Percentiles rank a stretch among this genome's conserved stretches.
phyloP scores from a whole-genome alignment of 2,888 invertebrate genomes.

The Drosophila mulleri region DNA sequence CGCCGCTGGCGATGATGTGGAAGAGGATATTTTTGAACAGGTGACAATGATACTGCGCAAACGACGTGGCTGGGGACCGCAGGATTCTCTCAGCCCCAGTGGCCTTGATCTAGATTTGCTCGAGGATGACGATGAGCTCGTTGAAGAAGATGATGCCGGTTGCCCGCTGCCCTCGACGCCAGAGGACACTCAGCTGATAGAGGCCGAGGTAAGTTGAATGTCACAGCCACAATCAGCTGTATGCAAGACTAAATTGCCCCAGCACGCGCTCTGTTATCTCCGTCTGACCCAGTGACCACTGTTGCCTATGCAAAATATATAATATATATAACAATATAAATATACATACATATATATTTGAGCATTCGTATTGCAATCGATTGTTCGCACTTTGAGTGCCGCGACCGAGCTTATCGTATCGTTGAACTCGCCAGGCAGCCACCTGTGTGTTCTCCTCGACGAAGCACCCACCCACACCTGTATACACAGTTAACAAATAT shows the following conservation, averaged over 20 bases:
- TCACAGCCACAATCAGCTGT: slow-evolving; percentile 9
- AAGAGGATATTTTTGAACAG: slow-evolving; percentile 82
- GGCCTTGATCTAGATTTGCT: slow-evolving; percentile 81
- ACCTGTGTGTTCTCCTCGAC: slow-evolving; percentile 21
- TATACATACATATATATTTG: not conserved
- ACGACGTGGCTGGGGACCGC: slow-evolving; percentile 84
- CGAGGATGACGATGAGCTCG: slow-evolving; percentile 83
- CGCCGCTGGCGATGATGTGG: slow-evolving; percentile 65
- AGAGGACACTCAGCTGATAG: slow-evolving; percentile 92
- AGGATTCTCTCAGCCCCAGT: slow-evolving; percentile 81
- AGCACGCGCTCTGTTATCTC: slow-evolving; percentile 38
- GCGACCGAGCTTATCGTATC: slow-evolving; percentile 38
- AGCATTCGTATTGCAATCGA: slow-evolving; percentile 13
- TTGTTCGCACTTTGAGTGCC: slow-evolving; percentile 44
- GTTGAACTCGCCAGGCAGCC: slow-evolving; percentile 7
- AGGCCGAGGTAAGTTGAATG: slow-evolving; percentile 88
- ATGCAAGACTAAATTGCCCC: slow-evolving; percentile 31
- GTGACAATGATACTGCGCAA: slow-evolving; percentile 84
- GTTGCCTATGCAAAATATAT: slow-evolving; percentile 30
- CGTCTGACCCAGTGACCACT: slow-evolving; percentile 40
- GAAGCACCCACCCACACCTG: not conserved
- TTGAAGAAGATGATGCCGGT: slow-evolving; percentile 91
- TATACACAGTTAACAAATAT: not conserved
- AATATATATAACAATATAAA: too few relatives aligned
- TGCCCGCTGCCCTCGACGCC: slow-evolving; percentile 94